Base-by-base conservation (phyloP, 2,888 invertebrate genomes). In the Parapristionchus giblindavisi region DNA sequence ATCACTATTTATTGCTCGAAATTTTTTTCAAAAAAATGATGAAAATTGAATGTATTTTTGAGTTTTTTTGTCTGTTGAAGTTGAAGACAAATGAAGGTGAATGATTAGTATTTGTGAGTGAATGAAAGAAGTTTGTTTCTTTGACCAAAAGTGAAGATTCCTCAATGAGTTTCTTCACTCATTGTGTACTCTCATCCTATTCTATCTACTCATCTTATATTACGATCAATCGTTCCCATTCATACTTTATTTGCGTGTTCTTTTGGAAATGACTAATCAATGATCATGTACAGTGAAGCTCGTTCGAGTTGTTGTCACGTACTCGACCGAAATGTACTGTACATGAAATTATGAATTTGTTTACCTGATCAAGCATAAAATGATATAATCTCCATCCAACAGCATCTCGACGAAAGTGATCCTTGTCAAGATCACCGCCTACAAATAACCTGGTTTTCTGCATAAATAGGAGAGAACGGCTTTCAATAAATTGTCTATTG, bases 351-450 rank as follows among this genome's bases (percentile, higher is more conserved):
- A 8, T 8, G 43, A 43, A 43, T 43, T 17, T 14, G 11, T 43
- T 54, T 32, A 81, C 83, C 58, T 81, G 79, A 76, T 82, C 81
- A 17, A 84, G 76, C 79, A 83, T 80, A 81, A 81, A 83, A 52
- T 81, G 79, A 75, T 83, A 83, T 36, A 83, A 71, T 6, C 83
- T 29, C 83, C 83, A 84, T 17, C 84, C 84, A 27, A 84, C 78
- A 29, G 80, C 81, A 34, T 84, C 84, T 38, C 79, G 77, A 1
- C 81, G 81, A 52, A 84, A 80, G 21, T 77, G 74, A 24, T 81
- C 80, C 56, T 84, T 79, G 4, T 68, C 68, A 34, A 68, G 17
- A 0, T 32, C 43, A 29, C 43, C 32, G 1, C 43, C 63, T 65
- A 36, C 0, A 40, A 61, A 2, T 8, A 43, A 14, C 17, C 8